phyloP scores from a whole-genome alignment of 2,113 vertebrate species.

The Theristicus caerulescens region DNA sequence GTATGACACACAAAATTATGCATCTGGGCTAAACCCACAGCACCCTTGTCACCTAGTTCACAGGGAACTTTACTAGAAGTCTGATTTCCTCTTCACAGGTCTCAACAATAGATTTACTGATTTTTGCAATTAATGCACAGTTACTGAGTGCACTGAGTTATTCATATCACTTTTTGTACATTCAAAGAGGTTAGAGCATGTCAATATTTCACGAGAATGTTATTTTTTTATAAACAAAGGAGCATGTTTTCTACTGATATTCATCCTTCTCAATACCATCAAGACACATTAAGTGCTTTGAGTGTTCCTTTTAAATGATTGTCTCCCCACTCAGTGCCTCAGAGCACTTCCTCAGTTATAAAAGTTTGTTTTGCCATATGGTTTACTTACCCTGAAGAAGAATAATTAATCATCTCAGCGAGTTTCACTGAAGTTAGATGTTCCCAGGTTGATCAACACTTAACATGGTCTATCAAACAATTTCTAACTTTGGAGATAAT shows the following conservation, averaged over 20 bases:
- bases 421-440: neutral
- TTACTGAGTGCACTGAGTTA: neutral
- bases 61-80: neutral
- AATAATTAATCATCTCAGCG: neutral
- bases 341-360: neutral
- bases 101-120: neutral
- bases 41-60: neutral
- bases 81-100: neutral
- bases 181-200: neutral
- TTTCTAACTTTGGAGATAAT: neutral
- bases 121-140: neutral
- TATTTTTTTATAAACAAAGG: neutral
- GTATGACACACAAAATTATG: neutral
- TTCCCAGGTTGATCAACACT: neutral
- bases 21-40: neutral
- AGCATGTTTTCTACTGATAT: neutral
- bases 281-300: neutral
- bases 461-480: neutral
- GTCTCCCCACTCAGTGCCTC: neutral
- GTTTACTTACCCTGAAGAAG: neutral
- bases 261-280: neutral
- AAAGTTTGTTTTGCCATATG: neutral
- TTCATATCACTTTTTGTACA: neutral
- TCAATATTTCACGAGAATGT: neutral
- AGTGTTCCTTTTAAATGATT: neutral